Evolutionary conservation across 2,888 invertebrate genomes (phyloP).

Genomic region (Synergus laeviventris): DNA sequence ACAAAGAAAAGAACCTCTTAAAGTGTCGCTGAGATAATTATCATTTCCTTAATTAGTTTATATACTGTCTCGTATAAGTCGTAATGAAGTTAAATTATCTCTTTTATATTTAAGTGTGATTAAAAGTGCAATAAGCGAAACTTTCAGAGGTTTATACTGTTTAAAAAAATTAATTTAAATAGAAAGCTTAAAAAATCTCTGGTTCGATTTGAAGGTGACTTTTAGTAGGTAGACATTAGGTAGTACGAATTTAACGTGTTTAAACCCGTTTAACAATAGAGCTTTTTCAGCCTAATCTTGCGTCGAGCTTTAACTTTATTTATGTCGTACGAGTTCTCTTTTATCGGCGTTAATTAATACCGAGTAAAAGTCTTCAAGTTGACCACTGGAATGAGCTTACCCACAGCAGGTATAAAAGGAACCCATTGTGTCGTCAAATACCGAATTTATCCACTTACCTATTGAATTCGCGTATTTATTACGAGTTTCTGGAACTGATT

Average conservation of each 20-base stretch:
- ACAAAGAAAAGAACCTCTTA: neutral
- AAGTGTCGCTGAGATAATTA: constrained; percentile 15
- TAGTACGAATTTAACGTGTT: neutral
- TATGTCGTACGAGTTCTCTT: neutral
- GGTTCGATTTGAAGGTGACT: constrained; percentile 11
- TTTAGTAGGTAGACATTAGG: neutral
- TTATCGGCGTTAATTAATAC: constrained; percentile 35
- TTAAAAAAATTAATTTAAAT: neutral
- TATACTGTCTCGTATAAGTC: neutral
- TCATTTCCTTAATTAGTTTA: neutral
- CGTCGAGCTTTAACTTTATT: constrained; percentile 25
- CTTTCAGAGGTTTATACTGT: neutral
- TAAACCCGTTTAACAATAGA: neutral
- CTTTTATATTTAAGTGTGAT: neutral
- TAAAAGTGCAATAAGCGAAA: neutral
- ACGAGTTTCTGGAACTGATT: constrained; percentile 37
- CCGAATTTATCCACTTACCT: constrained; percentile 12
- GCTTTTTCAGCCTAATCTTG: constrained; percentile 31
- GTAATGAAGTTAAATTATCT: neutral
- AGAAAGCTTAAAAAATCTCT: neutral
- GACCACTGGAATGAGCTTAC: constrained; percentile 50
- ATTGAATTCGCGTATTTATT: neutral
- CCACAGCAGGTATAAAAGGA: constrained; percentile 55
- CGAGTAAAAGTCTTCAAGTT: neutral
- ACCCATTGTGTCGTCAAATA: constrained; percentile 46